phyloP scores from a whole-genome alignment of 1,140 invertebrate species.

The Eriosoma lanigerum region DNA sequence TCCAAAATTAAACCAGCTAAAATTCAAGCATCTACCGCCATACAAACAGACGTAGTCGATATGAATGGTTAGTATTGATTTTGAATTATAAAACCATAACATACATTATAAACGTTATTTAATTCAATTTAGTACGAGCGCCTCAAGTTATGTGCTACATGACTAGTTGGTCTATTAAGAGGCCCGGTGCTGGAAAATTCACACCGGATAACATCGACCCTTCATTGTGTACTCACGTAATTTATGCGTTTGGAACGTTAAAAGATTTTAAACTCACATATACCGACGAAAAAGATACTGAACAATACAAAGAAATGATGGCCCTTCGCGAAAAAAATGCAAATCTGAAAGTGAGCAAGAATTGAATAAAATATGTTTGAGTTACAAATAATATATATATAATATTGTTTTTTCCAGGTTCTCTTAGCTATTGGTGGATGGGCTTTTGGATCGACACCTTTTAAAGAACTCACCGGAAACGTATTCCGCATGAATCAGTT shows the following conservation, averaged over 20 bases:
- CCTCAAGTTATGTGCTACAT: slow-evolving; percentile 89
- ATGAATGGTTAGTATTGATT: slow-evolving; percentile 59
- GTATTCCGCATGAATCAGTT: slow-evolving; percentile 93
- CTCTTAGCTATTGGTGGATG: slow-evolving; percentile 91
- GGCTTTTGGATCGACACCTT: slow-evolving; percentile 89
- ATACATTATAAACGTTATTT: no score
- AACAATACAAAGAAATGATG: slow-evolving; percentile 81
- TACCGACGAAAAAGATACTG: slow-evolving; percentile 70
- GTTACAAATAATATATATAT: no score
- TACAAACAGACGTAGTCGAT: slow-evolving; percentile 57
- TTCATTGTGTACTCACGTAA: slow-evolving; percentile 85
- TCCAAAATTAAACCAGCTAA: slow-evolving; percentile 67
- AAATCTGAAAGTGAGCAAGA: slow-evolving; percentile 72
- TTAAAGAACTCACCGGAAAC: slow-evolving; percentile 88
- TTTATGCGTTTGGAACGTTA: slow-evolving; percentile 89
- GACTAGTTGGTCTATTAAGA: slow-evolving; percentile 91
- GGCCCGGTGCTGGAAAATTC: slow-evolving; percentile 83
- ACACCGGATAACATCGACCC: slow-evolving; percentile 84
- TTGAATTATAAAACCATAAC: not conserved
- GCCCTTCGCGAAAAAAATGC: slow-evolving; percentile 86
- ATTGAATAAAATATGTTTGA: no score
- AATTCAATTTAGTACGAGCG: slow-evolving; percentile 66
- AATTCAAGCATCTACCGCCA: slow-evolving; percentile 56
- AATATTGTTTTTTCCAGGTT: slow-evolving; percentile 61
- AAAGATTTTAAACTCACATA: slow-evolving; percentile 80